Evolutionary conservation across 2,888 invertebrate genomes (phyloP).

Genomic region (Drosophila fungiperda): DNA sequence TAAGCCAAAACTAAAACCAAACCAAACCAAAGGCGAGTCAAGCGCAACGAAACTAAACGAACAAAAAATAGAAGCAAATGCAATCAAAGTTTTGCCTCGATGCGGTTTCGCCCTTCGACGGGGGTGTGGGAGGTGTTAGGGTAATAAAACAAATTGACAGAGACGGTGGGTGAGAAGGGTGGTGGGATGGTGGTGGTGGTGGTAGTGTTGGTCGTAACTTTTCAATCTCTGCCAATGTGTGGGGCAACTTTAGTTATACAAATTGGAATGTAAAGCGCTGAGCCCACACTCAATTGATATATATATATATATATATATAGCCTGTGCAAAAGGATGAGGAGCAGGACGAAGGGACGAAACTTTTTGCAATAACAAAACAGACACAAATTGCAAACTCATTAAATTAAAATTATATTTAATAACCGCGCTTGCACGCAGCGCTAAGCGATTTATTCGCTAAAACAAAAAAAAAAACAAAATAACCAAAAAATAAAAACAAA

Average conservation of each 20-base stretch:
- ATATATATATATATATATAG: conserved; percentile 68
- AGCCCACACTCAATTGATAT: conserved; percentile 65
- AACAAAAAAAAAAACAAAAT: conserved; percentile 24
- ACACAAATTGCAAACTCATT: conserved; percentile 81
- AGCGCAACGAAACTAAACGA: conserved; percentile 43
- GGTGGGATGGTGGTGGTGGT: neutral
- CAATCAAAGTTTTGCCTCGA: conserved; percentile 72
- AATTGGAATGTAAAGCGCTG: conserved; percentile 33
- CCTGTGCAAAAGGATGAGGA: conserved; percentile 11
- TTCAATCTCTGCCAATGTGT: conserved; percentile 73
- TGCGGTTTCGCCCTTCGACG: conserved; percentile 1
- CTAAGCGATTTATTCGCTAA: conserved; percentile 71
- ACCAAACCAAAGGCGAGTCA: conserved; percentile 44
- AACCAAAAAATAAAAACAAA: conserved; percentile 7
- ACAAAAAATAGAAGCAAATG: conserved; percentile 52
- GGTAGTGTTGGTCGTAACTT: conserved; percentile 59
- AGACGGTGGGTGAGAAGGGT: neutral
- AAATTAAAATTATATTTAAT: conserved; percentile 81
- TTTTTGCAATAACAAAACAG: conserved; percentile 61
- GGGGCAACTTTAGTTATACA: conserved; percentile 58
- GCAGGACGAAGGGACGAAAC: conserved; percentile 13
- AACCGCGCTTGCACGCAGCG: conserved; percentile 73
- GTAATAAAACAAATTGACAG: conserved; percentile 68
- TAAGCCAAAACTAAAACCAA: conserved; percentile 58
- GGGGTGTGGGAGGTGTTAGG: conserved; percentile 64